Conservation (phyloP, 2,888 invertebrate species). For the Saturnia pavonia region DNA sequence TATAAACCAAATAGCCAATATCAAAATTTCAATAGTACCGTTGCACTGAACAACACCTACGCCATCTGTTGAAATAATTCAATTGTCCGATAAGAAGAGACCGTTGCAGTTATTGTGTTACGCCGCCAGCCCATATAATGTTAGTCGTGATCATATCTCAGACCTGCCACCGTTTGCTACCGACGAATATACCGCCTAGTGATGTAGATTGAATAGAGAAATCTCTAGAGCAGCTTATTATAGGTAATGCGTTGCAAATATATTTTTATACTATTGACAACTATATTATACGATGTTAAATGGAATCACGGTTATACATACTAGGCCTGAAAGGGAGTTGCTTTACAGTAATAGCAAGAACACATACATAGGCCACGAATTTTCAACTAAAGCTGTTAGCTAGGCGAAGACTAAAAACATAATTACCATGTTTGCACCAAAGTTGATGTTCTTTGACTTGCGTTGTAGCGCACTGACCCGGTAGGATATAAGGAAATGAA, state of each 20-base stretch:
- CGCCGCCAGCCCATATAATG: conserved; percentile 22
- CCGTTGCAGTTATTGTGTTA: conserved; percentile 24
- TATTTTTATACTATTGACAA: background rate
- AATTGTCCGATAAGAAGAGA: conserved; percentile 36
- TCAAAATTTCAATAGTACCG: conserved; percentile 28
- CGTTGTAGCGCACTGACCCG: no score
- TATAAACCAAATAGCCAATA: conserved; percentile 28
- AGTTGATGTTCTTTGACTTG: no score
- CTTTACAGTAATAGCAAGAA: no score
- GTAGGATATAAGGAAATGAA: no score
- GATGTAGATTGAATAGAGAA: conserved; percentile 22
- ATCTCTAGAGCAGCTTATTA: conserved; percentile 14
- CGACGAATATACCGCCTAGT: conserved; percentile 36
- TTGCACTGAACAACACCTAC: conserved; percentile 22
- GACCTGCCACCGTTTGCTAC: conserved; percentile 54
- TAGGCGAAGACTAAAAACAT: no score
- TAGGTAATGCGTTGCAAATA: background rate
- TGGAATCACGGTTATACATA: background rate
- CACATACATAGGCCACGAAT: no score
- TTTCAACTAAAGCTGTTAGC: no score
- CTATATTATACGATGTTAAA: background rate
- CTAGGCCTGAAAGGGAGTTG: no score
- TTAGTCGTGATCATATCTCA: conserved; percentile 55
- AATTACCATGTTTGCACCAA: no score
- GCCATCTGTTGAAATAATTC: conserved; percentile 40